phyloP scores from a whole-genome alignment of 2,113 vertebrate species.

The Odontophorus gujanensis region DNA sequence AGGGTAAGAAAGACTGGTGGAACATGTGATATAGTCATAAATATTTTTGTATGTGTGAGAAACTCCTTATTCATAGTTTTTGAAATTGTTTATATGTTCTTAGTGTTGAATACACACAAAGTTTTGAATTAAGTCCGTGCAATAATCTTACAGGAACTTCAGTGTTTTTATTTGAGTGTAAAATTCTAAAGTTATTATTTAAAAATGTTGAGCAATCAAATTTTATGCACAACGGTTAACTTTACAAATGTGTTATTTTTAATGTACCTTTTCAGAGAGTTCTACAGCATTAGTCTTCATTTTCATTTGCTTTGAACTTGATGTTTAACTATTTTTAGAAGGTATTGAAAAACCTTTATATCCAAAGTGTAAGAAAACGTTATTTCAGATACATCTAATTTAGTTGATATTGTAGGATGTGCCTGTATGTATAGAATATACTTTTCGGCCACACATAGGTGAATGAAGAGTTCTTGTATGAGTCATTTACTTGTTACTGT shows the following conservation, averaged over 20 bases:
- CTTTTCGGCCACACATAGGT: not conserved
- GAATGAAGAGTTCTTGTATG: not conserved
- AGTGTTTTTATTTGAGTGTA: not conserved
- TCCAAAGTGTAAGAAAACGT: not conserved
- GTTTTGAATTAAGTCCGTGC: not conserved
- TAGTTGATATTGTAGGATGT: not conserved
- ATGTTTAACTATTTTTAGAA: not conserved
- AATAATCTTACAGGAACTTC: not conserved
- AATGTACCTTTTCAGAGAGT: not conserved
- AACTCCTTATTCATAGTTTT: not conserved
- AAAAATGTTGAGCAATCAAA: not conserved
- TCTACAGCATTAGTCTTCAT: not conserved
- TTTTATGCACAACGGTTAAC: not conserved
- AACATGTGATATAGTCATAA: not conserved
- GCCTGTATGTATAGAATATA: not conserved
- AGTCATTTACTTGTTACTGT: not conserved
- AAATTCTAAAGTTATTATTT: not conserved
- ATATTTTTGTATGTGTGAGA: not conserved
- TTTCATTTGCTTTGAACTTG: not conserved
- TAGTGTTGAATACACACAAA: not conserved
- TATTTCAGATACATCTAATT: not conserved
- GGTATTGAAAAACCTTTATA: not conserved
- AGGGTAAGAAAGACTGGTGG: conserved; percentile 82
- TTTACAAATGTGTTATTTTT: not conserved
- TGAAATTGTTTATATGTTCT: not conserved